Conservation (phyloP, 1,140 invertebrate species). For the Apis mellifera region Amel_HAv3.1 CM009940.2:2929001-2929500, state of each 20-base stretch:
- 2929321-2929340: constrained; percentile 29
- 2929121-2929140: neutral
- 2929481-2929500: neutral
- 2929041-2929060: neutral
- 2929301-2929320: constrained; percentile 24
- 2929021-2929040: no score
- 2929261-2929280: constrained; percentile 19
- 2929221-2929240: neutral
- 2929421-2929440: no score
- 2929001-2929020: neutral
- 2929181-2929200: no score
- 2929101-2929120: neutral
- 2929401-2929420: no score
- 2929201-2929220: no score
- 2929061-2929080: neutral
- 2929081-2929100: neutral
- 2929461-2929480: neutral
- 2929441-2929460: neutral
- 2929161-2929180: neutral
- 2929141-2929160: neutral
- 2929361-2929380: constrained; percentile 37
- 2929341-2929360: constrained; percentile 38
- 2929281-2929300: constrained; percentile 1
- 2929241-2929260: constrained; percentile 36
- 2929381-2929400: neutral